A percentile compares a stretch with the other conserved stretches of the same genome.
Conservation (phyloP, 2,797 vertebrate species). For the Sylvia borin region DNA sequence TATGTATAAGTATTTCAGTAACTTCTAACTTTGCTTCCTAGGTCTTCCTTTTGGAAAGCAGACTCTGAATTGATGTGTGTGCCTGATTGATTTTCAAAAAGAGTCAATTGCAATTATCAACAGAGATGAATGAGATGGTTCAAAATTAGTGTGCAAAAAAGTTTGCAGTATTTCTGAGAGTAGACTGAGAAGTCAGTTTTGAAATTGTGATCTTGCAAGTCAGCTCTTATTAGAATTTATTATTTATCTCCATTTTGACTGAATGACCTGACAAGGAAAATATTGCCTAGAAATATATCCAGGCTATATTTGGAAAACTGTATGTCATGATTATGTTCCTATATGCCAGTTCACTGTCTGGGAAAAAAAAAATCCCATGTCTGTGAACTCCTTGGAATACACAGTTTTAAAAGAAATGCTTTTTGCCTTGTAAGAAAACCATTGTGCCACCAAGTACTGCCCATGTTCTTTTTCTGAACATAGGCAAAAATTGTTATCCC, state of each 20-base stretch:
- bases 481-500: background rate
- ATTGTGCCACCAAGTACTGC: background rate
- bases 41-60: background rate
- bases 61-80: background rate
- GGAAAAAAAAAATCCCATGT: background rate
- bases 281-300: background rate
- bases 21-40: background rate
- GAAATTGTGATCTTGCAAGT: background rate
- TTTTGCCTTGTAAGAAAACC: background rate
- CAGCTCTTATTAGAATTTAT: background rate
- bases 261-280: background rate
- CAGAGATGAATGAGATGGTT: background rate
- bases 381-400: background rate
- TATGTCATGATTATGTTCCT: background rate
- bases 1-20: background rate
- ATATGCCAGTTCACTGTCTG: background rate
- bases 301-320: background rate
- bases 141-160: background rate
- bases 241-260: background rate
- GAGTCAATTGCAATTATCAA: background rate
- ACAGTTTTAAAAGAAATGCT: background rate
- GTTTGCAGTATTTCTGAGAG: background rate
- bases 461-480: background rate
- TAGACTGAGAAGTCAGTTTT: background rate
- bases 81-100: background rate